These are phyloP conservation scores for Felis chaus DNA, from an alignment of 2,113 vertebrate genomes.

Conservation along the genomic window DNA sequence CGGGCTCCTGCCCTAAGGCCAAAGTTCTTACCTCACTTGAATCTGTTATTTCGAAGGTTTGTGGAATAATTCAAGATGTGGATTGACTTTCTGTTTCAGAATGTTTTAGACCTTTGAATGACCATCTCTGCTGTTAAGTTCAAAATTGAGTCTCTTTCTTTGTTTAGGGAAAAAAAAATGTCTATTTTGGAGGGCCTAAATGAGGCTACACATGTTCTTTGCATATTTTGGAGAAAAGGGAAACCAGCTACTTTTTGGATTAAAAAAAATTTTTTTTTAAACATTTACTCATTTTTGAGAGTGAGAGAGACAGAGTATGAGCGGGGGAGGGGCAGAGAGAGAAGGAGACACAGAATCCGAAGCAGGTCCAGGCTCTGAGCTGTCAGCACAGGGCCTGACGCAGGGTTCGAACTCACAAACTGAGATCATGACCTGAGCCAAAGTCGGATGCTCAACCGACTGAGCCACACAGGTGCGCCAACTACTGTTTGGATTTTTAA, in stretches of 20 bases:
- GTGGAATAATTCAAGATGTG: background rate
- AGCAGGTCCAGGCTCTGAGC: no score
- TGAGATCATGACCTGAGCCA: no score
- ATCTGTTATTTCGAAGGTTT: background rate
- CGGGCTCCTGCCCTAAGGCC: background rate
- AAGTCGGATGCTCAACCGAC: no score
- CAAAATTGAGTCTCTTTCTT: slow-evolving; percentile 47
- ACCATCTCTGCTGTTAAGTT: background rate
- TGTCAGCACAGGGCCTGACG: no score
- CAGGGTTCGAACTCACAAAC: no score
- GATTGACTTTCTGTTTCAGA: background rate
- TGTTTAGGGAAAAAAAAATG: background rate
- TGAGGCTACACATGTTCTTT: background rate
- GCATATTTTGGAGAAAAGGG: slow-evolving; percentile 36
- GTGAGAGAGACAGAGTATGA: no score
- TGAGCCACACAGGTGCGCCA: no score
- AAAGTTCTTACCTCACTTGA: background rate
- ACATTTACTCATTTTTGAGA: no score
- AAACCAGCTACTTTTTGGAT: background rate
- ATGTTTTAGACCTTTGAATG: background rate
- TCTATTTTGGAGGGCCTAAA: slow-evolving; percentile 26
- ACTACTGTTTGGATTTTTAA: no score
- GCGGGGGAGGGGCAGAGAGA: no score
- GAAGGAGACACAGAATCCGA: no score
- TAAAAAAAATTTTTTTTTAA: background rate